Evolutionary conservation across 2,113 vertebrate species (phyloP).

Genomic region (Malaclemys terrapin): DNA sequence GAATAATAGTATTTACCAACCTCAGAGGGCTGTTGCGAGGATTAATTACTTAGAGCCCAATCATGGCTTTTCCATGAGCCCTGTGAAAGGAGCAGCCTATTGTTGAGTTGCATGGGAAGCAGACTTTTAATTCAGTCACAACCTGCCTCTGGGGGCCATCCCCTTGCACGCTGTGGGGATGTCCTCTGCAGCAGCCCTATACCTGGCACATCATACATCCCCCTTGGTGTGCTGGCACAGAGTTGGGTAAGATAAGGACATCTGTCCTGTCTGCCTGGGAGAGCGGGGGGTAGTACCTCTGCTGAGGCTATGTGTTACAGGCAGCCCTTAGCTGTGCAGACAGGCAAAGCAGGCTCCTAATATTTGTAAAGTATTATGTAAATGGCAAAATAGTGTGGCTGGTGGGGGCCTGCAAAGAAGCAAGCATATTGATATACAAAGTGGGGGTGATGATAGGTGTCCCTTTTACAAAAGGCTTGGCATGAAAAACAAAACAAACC

Average conservation of each 20-base stretch:
- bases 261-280: background rate
- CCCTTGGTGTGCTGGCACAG: background rate
- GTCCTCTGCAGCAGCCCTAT: accelerated
- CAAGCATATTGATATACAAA: background rate
- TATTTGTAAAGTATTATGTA: accelerated
- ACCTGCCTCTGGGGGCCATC: background rate
- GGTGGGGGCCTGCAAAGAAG: background rate
- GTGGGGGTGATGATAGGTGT: background rate
- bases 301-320: accelerated
- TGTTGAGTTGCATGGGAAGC: background rate
- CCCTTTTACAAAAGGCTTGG: background rate
- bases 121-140: background rate
- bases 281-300: accelerated
- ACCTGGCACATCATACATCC: accelerated
- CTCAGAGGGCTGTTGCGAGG: background rate
- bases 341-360: background rate
- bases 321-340: background rate
- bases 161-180: background rate
- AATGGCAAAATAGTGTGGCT: background rate
- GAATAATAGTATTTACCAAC: background rate
- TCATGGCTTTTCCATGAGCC: background rate
- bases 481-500: conserved; percentile 19
- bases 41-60: background rate
- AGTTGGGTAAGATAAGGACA: background rate
- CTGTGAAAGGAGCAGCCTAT: background rate